Evolutionary conservation across 2,888 invertebrate genomes (phyloP), one percentile per base, ranked within the genome.

Genomic region (Lottia scabra): DNA sequence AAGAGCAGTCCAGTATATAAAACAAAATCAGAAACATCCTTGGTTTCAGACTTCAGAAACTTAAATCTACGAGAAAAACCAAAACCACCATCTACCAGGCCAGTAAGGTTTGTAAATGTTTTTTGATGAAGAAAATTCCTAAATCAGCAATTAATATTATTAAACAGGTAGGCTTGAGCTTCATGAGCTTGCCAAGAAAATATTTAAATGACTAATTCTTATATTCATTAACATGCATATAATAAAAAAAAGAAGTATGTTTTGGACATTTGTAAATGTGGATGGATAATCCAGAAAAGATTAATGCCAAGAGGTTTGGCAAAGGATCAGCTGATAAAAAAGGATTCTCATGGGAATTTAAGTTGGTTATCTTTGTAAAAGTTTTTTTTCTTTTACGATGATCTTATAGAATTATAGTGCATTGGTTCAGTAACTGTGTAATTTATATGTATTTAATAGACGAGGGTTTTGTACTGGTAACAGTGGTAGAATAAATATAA

Each of bases 1-100:
- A 79, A 82, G 75, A 82, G 82, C 73, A 83, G 80, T 75, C 83
- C 82, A 62, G 78, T 83, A 48, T 83, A 83, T 70, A 85, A 84
- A 74, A 80, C 82, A 27, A 81, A 82, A 71, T 80, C 84, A 16
- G 84, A 83, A 23, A 77, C 79, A 2, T 73, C 79, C 16, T 75
- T 84, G n/a, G 67, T 77, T 38, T 72, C 71, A 65, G 78, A 81
- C 12, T 70, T 83, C 65, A 76, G 76, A 23, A 83, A 81, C 66
- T 73, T 83, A 13, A 70, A 76, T 6, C 62, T 81, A 19, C 77
- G 75, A 45, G 77, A 80, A 27, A 68, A 67, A 45, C 48, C 43
- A n/a, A 70, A 46, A n/a, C 63, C 45, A 8, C 45, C 63, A 15
- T 23, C 68, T 27, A 48, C 69, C n/a, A 63, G 63, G 69, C 63